Conservation (phyloP, 2,888 invertebrate genomes). For the Melitaea athalia region DNA sequence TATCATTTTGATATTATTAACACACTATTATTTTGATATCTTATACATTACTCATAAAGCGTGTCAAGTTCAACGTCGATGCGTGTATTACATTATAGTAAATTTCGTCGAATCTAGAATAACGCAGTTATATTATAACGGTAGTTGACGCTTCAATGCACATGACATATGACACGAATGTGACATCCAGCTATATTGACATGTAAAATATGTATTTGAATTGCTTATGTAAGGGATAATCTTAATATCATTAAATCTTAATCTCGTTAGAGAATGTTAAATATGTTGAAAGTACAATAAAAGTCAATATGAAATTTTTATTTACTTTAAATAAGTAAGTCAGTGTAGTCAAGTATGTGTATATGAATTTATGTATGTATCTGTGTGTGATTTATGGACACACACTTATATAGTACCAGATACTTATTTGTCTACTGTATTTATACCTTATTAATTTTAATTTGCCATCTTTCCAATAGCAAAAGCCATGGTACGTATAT, state of each 20-base stretch:
- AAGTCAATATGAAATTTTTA: background rate
- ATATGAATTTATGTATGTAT: too few species aligned
- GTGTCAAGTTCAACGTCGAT: background rate
- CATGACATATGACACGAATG: conserved; percentile 11
- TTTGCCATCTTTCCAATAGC: too few species aligned
- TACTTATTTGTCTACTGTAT: too few species aligned
- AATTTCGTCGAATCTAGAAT: background rate
- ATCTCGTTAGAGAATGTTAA: background rate
- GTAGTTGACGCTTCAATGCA: conserved; percentile 2
- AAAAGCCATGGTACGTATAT: too few species aligned
- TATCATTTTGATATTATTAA: too few species aligned
- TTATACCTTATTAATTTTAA: too few species aligned
- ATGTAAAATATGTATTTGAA: background rate
- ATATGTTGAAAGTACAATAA: background rate
- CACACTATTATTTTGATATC: too few species aligned
- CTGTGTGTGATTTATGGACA: too few species aligned
- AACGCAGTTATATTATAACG: conserved; percentile 11
- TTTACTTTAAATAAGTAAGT: too few species aligned
- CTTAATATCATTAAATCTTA: background rate
- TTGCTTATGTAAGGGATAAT: background rate
- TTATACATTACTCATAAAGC: too few species aligned
- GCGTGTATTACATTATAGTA: background rate
- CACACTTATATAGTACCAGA: too few species aligned
- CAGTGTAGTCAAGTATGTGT: too few species aligned
- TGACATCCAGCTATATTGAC: conserved; percentile 4